Base-by-base conservation (phyloP, 2,113 vertebrate species). In the Catagonus wagneri region DNA sequence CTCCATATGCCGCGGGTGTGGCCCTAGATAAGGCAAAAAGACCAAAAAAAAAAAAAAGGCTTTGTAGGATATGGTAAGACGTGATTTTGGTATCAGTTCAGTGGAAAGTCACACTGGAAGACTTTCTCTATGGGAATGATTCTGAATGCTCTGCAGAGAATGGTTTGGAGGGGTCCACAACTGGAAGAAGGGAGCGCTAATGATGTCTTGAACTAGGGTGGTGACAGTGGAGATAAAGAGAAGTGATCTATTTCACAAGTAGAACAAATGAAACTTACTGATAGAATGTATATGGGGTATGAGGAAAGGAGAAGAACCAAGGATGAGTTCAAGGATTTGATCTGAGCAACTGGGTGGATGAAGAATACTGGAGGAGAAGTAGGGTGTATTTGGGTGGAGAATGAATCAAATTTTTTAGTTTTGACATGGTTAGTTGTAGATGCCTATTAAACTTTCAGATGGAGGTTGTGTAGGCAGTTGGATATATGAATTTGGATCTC, bases 211-310 rank as follows among this genome's bases (percentile, higher is more conserved):
- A 39, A 66, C 22, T 61, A 92, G 27, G 3, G 34, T 80, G 23
- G 7, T 85, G 34, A 81, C 39, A 36, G 39, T 52, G 25, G 16
- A 81, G 39, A 74, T 17, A 85, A 71, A 65, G 15, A 75, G 12
- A 83, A 85, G 5, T 85, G 25, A n/a, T 79, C 29, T 95, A 58
- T 60, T 85, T 95, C 61, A 85, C 16, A 91, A 93, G 36, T 52
- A 25, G 27, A 58, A 80, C 15, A 56, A 89, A 36, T 10, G 92
- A 75, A 94, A 86, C 19, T 86, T 95, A 3, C 54, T 56, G 58
- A 91, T 22, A 81, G 15, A 34, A 52, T 81, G 8, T 65, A 90
- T 25, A 66, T 54, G 22, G 11, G 11, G 9, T 6, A 60, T 60
- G 65, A 68, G 14, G 10, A n/a, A 90, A 90, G 93, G 65, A 74